phyloP scores from a whole-genome alignment of 2,797 vertebrate species.

The Tachyglossus aculeatus region DNA sequence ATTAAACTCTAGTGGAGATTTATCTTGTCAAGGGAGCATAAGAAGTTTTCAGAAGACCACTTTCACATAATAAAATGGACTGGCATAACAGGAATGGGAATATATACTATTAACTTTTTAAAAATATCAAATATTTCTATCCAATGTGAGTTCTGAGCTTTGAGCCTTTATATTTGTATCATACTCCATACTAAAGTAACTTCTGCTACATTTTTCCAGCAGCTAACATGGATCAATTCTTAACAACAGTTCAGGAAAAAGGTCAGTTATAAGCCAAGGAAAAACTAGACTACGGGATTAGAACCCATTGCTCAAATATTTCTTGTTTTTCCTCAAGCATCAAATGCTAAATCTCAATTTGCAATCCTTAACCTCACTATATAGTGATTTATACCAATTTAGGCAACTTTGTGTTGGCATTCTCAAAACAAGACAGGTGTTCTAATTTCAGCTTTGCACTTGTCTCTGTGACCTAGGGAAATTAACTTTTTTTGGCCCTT shows the following conservation, averaged over 20 bases:
- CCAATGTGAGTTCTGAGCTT: background rate
- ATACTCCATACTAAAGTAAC: background rate
- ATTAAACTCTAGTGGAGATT: no score
- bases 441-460: background rate
- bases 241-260: background rate
- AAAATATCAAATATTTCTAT: background rate
- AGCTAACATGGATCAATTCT: background rate
- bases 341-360: fast-evolving
- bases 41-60: no score
- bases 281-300: fast-evolving
- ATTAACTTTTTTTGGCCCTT: no score
- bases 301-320: background rate
- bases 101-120: no score
- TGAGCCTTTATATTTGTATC: background rate
- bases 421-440: background rate
- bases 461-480: no score
- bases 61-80: no score
- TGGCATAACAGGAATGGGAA: no score
- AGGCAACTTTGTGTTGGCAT: background rate
- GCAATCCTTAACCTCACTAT: background rate
- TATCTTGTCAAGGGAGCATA: no score
- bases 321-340: background rate
- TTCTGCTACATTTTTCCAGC: background rate
- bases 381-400: background rate
- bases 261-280: background rate